Conservation (phyloP, 35 echinoderm and acorn worm species). For the Strongylocentrotus purpuratus region DNA sequence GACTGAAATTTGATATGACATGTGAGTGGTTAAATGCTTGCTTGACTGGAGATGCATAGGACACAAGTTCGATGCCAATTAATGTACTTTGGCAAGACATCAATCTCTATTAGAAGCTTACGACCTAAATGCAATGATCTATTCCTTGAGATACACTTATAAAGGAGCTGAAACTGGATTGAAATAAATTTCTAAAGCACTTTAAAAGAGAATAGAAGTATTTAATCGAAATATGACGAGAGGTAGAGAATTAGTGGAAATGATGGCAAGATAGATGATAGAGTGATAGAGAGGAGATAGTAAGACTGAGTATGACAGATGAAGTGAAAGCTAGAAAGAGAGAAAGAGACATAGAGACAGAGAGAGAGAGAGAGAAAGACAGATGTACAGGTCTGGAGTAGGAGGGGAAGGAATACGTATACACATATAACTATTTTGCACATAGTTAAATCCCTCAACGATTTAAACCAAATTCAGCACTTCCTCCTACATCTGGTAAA, state of each 20-base stretch:
- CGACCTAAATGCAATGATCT: not conserved
- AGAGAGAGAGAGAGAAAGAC: not conserved
- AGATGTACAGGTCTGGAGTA: not conserved
- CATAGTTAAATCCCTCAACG: not conserved
- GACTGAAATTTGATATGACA: too few species aligned
- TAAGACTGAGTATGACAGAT: not conserved
- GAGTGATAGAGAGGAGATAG: not conserved
- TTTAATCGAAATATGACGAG: not conserved
- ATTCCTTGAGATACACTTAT: not conserved
- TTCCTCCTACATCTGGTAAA: not conserved
- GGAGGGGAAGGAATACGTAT: not conserved
- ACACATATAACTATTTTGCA: not conserved
- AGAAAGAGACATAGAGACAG: not conserved
- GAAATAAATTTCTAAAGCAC: not conserved
- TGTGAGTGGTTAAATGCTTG: too few species aligned
- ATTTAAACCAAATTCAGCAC: slow-evolving; percentile 8
- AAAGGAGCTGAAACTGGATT: not conserved
- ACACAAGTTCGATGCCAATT: too few species aligned
- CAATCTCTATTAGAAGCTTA: not conserved
- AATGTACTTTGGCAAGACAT: too few species aligned
- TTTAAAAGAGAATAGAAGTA: not conserved
- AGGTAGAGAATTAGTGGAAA: not conserved
- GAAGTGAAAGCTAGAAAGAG: not conserved
- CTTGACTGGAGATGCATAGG: too few species aligned
- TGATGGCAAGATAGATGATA: not conserved